Evolutionary conservation across 2,113 vertebrate genomes (phyloP), one percentile per base, ranked within the genome.

Genomic region (Apodemus sylvaticus): DNA sequence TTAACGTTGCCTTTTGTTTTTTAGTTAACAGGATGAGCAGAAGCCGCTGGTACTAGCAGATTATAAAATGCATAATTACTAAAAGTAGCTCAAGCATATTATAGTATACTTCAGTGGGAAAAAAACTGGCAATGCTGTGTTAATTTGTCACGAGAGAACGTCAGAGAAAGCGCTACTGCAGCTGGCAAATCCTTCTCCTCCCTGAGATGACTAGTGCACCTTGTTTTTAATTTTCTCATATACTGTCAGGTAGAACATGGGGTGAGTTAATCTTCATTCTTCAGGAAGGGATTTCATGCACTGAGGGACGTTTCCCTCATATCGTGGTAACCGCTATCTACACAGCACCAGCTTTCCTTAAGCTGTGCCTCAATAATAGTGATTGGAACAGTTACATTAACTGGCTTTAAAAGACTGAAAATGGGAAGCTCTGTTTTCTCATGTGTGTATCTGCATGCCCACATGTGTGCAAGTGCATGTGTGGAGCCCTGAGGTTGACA

Each of bases 11-110:
- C 60, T 86, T 90, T 82, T 29, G 93, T n/a, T 85, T 86, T 93
- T 96, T 39, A 96, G 95, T 96, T 97, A 98, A 94, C 93, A 97
- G 97, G 87, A 97, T 98, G 98, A 98, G 97, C 98, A 98, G 97
- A 98, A 99, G 98, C 98, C 98, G 98, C 98, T 99, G 98, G 98
- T 98, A 98, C 97, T 98, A 96, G 97, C 98, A 98, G 89, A 98
- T 97, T 98, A 98, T 96, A 98, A 98, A 98, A 98, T 98, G 93
- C 95, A 22, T 98, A 98, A 99, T 99, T 98, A 97, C 98, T 98
- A 97, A 98, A 98, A 98, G 97, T 98, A 99, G 98, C 98, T 98
- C 98, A 98, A 98, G 98, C 98, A 98, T 98, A 97, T 98, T 98
- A 98, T 93, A 88, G 96, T 97, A 96, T 98, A 98, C 98, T 97